These are phyloP conservation scores for Crocodylus rhombifer DNA, from an alignment of 2,797 vertebrate species.

Conservation along the genomic window DNA sequence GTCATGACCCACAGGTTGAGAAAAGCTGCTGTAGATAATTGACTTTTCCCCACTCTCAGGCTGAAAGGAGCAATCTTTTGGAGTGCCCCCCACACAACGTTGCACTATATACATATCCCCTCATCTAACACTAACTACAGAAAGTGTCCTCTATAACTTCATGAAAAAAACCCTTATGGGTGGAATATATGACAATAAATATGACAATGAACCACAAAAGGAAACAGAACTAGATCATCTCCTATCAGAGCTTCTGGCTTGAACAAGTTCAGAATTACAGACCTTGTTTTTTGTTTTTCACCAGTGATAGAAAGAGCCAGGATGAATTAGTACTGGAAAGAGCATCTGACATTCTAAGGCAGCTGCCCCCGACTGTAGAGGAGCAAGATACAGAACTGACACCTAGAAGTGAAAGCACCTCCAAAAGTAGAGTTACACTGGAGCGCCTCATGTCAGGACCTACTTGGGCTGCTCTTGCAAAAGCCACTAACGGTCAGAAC, in stretches of 20 bases:
- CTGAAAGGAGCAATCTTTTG: neutral
- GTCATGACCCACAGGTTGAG: too few relatives aligned
- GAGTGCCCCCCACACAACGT: neutral
- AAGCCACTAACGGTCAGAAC: constrained; percentile 45
- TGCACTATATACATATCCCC: neutral
- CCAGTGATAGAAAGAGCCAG: constrained; percentile 43
- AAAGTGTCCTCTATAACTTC: neutral
- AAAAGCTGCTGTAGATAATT: neutral
- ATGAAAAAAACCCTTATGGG: too few relatives aligned
- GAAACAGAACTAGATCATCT: neutral
- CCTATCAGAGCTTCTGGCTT: neutral
- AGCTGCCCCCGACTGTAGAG: constrained; percentile 73
- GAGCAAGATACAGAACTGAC: neutral
- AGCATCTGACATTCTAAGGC: constrained; percentile 37
- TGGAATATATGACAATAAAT: neutral
- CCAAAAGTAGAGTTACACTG: neutral
- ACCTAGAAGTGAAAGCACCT: neutral
- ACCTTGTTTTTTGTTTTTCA: neutral
- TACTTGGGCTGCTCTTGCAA: constrained; percentile 57
- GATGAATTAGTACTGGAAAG: constrained; percentile 69
- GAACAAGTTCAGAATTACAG: neutral
- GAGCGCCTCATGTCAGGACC: constrained; percentile 47
- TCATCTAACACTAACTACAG: neutral
- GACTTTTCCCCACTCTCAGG: neutral
- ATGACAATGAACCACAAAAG: neutral